These are phyloP conservation scores for Corythornis madagascariensis DNA, from an alignment of 2,113 vertebrate genomes.

Conservation along the genomic window DNA sequence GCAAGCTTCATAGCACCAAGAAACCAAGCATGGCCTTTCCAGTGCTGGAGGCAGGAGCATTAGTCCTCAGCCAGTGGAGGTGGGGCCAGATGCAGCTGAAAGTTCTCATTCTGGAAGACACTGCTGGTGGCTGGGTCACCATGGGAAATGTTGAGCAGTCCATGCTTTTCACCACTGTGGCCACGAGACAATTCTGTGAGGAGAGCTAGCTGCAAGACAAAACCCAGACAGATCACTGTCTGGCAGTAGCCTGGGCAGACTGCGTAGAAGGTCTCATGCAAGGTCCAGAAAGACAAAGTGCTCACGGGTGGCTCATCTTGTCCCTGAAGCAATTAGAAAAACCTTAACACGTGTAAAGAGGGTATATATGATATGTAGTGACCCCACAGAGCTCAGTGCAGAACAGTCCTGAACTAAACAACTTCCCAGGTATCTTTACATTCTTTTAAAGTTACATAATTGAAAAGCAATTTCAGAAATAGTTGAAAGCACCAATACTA, in stretches of 20 bases:
- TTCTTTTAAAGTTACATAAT: background rate
- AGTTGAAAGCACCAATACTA: background rate
- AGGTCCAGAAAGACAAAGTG: background rate
- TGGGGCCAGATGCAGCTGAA: slow-evolving; percentile 88
- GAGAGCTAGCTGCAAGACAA: slow-evolving; percentile 84
- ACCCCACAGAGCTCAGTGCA: accelerated
- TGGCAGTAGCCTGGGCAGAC: background rate
- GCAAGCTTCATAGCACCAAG: background rate
- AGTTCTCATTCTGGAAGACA: slow-evolving; percentile 87
- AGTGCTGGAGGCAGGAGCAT: background rate
- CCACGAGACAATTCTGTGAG: slow-evolving; percentile 85
- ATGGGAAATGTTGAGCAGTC: slow-evolving; percentile 75
- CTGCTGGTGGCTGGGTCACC: slow-evolving; percentile 74
- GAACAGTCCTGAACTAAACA: background rate
- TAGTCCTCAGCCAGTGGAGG: slow-evolving; percentile 88
- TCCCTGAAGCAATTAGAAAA: background rate
- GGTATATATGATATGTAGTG: background rate
- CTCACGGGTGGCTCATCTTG: accelerated
- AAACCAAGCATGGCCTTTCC: background rate
- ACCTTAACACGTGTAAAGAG: background rate
- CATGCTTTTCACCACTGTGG: slow-evolving; percentile 76
- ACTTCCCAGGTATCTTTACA: background rate
- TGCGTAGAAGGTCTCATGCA: background rate
- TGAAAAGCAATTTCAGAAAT: background rate
- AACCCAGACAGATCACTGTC: background rate